These are phyloP conservation scores for Calcarius ornatus DNA, from an alignment of 2,113 vertebrate genomes.

Conservation along the genomic window DNA sequence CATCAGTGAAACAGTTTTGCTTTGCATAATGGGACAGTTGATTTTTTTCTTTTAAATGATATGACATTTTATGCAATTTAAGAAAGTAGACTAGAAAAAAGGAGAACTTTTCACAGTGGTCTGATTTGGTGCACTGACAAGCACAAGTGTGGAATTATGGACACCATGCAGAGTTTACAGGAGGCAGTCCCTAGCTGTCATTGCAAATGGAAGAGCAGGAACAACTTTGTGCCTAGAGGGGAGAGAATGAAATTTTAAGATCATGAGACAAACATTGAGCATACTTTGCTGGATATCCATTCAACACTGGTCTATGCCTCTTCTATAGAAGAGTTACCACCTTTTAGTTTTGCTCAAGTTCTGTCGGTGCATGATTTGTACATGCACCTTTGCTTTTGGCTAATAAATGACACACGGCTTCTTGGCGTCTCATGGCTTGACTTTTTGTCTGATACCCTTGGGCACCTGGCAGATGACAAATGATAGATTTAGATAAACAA, in stretches of 20 bases:
- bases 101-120: neutral
- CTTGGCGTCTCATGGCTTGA: neutral
- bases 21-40: neutral
- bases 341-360: neutral
- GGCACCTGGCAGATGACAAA: slow-evolving; percentile 7
- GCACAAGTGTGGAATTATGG: neutral
- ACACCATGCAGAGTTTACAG: neutral
- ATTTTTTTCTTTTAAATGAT: neutral
- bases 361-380: neutral
- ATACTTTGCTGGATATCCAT: neutral
- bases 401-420: neutral
- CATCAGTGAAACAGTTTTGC: neutral
- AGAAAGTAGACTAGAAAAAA: neutral
- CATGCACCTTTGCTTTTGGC: neutral
- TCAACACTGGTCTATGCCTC: neutral
- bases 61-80: neutral
- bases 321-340: neutral
- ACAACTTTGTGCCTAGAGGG: neutral
- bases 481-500: neutral
- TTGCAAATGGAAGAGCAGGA: neutral
- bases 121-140: neutral
- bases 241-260: neutral
- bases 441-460: neutral
- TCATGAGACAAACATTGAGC: neutral
- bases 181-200: neutral